Evolutionary conservation across 2,797 vertebrate genomes (phyloP), one percentile per base, ranked within the genome.

Genomic region (Hemitrygon akajei): DNA sequence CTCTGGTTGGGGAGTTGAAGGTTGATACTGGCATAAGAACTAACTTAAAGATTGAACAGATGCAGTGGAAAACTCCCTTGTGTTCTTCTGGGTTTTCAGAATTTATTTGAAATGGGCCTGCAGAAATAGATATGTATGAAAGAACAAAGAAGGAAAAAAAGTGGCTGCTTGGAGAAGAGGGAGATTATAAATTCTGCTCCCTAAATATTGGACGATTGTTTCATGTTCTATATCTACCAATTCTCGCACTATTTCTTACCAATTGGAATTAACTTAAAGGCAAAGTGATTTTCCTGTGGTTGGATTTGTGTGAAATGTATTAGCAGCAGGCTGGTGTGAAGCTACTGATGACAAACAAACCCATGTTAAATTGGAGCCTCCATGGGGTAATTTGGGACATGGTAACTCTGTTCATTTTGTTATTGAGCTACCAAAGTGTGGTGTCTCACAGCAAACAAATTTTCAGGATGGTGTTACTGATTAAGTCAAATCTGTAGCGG

Each of bases 81-180:
- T 89, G 60, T 37, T 66, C 94, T 95, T 71, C 94, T 93, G 86
- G 94, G 82, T 76, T 94, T 91, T 92, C 94, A 94, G 94, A 93
- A 81, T 94, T 94, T 94, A 95, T 79, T 94, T 92, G 20, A 73
- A 20, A 37, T 94, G 92, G 94, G 94, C 95, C 94, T 94, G 94
- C 75, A 95, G 95, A 95, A 95, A 91, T 87, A 93, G 47, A 94
- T 94, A 95, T 95, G 94, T 95, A 94, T 93, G 95, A 25, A 71
- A 94, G 71, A 76, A 22, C 86, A 69, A 69, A 69, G 16, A 18
- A 69, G 86, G 18, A 22, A 20, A 80, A 40, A 18, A 40, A 7
- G n/a, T 7, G 9, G 22, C 20, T 66, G 69, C 5, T 89, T 18
- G 30, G n/a, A 37, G 86, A 34, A 87, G 25, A 30, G n/a, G 18